phyloP scores from a whole-genome alignment of 1,140 invertebrate genomes.

The Trichonephila inaurata region DNA sequence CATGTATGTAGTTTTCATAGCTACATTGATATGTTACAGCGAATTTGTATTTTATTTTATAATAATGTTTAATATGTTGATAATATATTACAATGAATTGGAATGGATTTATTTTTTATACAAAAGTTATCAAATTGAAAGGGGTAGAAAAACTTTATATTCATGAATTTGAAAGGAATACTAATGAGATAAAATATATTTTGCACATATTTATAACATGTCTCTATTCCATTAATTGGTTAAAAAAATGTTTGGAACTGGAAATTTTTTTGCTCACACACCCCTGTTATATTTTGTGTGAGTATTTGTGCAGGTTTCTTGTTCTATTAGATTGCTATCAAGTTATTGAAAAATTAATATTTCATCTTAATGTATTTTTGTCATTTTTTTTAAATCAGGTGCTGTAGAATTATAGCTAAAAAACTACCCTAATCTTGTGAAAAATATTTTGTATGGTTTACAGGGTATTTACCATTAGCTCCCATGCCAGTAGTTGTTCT shows the following conservation, averaged over 20 bases:
- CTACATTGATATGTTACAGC: too few species aligned
- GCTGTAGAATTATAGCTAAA: conserved; percentile 39
- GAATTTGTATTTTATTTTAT: too few species aligned
- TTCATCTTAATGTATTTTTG: conserved; percentile 47
- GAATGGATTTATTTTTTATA: too few species aligned
- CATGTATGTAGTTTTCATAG: too few species aligned
- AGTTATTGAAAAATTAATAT: background rate
- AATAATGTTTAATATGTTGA: too few species aligned
- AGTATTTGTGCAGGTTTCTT: background rate
- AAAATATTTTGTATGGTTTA: conserved; percentile 55
- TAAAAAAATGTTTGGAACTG: too few species aligned
- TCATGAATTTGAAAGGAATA: too few species aligned
- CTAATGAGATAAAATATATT: too few species aligned
- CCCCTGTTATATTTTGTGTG: conserved; percentile 17
- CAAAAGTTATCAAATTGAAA: too few species aligned
- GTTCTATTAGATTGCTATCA: conserved; percentile 7
- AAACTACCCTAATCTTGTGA: conserved; percentile 48
- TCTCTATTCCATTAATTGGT: background rate
- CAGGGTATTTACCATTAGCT: conserved; percentile 61
- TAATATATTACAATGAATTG: too few species aligned
- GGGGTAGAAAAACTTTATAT: too few species aligned
- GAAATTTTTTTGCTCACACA: background rate
- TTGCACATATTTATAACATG: background rate
- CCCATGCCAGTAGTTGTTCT: conserved; percentile 16
- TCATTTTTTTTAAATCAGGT: conserved; percentile 50